Percentiles rank a stretch among this genome's conserved stretches.
These are phyloP conservation scores for Lamproptera curius DNA, from an alignment of 2,888 invertebrate genomes.

Conservation along the genomic window DNA sequence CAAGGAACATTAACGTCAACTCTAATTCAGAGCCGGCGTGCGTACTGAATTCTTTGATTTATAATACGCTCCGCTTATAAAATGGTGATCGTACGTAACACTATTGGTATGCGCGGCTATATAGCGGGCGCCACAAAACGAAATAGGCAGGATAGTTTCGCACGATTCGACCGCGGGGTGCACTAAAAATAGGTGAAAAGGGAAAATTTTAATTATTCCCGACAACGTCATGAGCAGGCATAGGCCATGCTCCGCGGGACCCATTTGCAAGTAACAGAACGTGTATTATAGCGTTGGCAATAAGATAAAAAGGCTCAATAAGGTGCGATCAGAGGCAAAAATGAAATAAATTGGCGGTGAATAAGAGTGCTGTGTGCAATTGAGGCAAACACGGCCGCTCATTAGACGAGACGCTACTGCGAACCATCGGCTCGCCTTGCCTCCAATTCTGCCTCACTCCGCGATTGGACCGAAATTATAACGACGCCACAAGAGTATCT, in stretches of 20 bases:
- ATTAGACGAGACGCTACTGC: slow-evolving; percentile 52
- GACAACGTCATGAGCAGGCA: slow-evolving; percentile 64
- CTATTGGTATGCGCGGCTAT: slow-evolving; percentile 23
- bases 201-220: slow-evolving; percentile 67
- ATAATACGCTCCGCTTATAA: slow-evolving; percentile 27
- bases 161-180: slow-evolving; percentile 23
- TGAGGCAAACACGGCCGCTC: slow-evolving; percentile 75
- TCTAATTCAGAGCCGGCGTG: slow-evolving; percentile 36
- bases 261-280: slow-evolving; percentile 77
- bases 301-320: slow-evolving; percentile 77
- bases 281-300: slow-evolving; percentile 75
- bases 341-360: slow-evolving; percentile 77
- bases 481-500: no score
- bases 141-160: slow-evolving; percentile 23
- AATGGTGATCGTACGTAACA: slow-evolving; percentile 25
- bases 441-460: slow-evolving; percentile 20
- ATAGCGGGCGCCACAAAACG: slow-evolving; percentile 14
- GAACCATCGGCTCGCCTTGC: slow-evolving; percentile 31
- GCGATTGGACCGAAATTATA: neutral
- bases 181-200: slow-evolving; percentile 36
- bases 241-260: slow-evolving; percentile 66
- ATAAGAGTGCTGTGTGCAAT: slow-evolving; percentile 76
- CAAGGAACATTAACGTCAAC: slow-evolving; percentile 53
- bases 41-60: slow-evolving; percentile 45
- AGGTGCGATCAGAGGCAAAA: slow-evolving; percentile 78